Base-by-base conservation (phyloP, 2,797 vertebrate genomes). In the Acanthis flammea region DNA sequence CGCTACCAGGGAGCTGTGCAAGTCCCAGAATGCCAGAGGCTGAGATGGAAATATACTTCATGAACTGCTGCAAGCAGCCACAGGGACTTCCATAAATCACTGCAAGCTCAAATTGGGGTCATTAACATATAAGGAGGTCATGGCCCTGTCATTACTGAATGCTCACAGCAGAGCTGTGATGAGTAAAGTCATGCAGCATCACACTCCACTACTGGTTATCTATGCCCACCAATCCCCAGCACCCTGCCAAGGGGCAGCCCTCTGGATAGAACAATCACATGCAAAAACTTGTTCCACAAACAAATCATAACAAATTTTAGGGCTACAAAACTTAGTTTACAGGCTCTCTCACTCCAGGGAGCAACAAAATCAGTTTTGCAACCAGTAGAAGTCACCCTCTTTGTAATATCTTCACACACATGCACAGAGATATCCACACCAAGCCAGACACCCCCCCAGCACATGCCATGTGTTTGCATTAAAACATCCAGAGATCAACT, bases 391-490 rank as follows among this genome's bases (percentile, higher is more conserved):
- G 16, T 51, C 14, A 8, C 25, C 24, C 14, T 84, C 54, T 83
- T 80, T 55, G 39, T 33, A 42, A 54, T 14, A 55, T 5, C 27
- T n/a, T 62, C 2, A 4, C 30, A 37, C 42, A 61, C 10, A 19
- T 21, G 12, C 57, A 68, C 19, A 61, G 58, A 78, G 31, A 70
- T 30, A 35, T 5, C 22, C 50, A 28, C 41, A 13, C 15, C 37
- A 58, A 85, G 37, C 10, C 53, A 73, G 30, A 86, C 5, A 22
- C 4, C 12, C 9, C 9, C 33, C 13, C 21, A 60, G 55, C 33
- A 57, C 7, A n/a, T 0, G 0, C 14, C 39, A 5, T 0, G 10
- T 50, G 44, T 55, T 68, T 78, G 33, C 48, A 55, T 3, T 4
- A 42, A 62, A 67, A 19, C 14, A 19, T 23, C n/a, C 47, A 47